Percentiles rank a stretch among this genome's conserved stretches.
These are phyloP conservation scores for Sinhomidia bicolor DNA, from an alignment of 2,888 invertebrate species.

Conservation along the genomic window DNA sequence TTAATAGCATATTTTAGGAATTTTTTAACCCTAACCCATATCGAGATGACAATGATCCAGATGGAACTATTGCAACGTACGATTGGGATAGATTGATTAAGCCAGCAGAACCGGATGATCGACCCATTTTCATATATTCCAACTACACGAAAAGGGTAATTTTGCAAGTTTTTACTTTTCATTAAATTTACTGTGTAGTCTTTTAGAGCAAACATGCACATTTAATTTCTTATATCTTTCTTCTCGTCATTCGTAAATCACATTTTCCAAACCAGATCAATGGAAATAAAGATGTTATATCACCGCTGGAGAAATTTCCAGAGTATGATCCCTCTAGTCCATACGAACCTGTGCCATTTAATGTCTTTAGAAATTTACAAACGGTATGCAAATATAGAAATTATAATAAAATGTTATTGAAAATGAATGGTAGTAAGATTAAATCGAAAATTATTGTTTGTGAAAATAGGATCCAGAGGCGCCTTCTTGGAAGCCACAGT, in stretches of 20 bases:
- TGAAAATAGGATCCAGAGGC: constrained; percentile 67
- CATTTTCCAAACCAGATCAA: no score
- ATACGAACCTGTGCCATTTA: constrained; percentile 61
- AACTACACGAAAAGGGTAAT: constrained; percentile 61
- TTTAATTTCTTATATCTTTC: neutral
- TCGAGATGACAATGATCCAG: constrained; percentile 77
- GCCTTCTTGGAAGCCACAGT: constrained; percentile 76
- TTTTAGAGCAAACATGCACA: neutral
- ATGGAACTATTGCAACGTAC: constrained; percentile 75
- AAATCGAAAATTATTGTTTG: neutral
- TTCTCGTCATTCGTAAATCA: no score
- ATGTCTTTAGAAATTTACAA: constrained; percentile 55
- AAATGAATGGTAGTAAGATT: neutral
- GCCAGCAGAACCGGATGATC: constrained; percentile 53
- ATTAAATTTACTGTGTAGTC: neutral
- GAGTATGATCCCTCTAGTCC: constrained; percentile 73
- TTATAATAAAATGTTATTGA: neutral
- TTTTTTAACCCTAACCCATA: constrained; percentile 83
- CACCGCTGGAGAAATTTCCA: constrained; percentile 75
- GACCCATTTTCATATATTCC: constrained; percentile 74
- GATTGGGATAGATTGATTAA: constrained; percentile 75
- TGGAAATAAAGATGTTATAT: constrained; percentile 79
- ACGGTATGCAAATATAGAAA: constrained; percentile 9
- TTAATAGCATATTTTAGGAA: constrained; percentile 70
- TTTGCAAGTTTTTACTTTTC: neutral